Percentiles rank a stretch among this genome's conserved stretches.
Evolutionary conservation across 2,888 invertebrate species (phyloP).

Genomic region (Drosophila rubida): DNA sequence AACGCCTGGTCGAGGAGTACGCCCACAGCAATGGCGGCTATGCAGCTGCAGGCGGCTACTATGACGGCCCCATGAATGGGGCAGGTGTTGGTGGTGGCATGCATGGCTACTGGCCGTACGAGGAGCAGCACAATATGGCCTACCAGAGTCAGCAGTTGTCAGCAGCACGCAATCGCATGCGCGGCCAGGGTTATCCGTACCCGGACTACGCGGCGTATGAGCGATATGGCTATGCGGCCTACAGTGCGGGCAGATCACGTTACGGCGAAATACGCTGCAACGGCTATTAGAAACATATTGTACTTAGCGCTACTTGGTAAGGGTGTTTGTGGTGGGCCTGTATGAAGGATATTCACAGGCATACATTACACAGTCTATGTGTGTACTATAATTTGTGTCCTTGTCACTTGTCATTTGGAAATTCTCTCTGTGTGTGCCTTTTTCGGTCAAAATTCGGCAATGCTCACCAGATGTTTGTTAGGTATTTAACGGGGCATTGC

Average conservation of each 20-base stretch:
- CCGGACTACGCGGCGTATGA: constrained; percentile 71
- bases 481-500: constrained; percentile 57
- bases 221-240: constrained; percentile 64
- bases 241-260: constrained; percentile 57
- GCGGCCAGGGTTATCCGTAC: constrained; percentile 50
- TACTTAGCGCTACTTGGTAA: neutral
- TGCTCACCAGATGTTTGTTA: constrained; percentile 45
- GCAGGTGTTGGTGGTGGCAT: constrained; percentile 10
- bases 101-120: constrained; percentile 55
- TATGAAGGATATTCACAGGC: neutral
- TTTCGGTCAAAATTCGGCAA: constrained; percentile 80
- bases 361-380: too few species aligned
- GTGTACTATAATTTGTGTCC: constrained; percentile 43
- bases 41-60: constrained; percentile 18
- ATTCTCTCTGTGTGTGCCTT: constrained; percentile 81
- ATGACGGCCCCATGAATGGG: constrained; percentile 29
- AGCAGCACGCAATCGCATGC: constrained; percentile 55
- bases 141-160: constrained; percentile 29
- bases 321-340: constrained; percentile 3
- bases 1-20: constrained; percentile 61
- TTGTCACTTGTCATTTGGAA: constrained; percentile 72
- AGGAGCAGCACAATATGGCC: constrained; percentile 45
- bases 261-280: constrained; percentile 78
- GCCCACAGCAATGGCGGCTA: constrained; percentile 18
- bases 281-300: constrained; percentile 60